Evolutionary conservation across 2,888 invertebrate species (phyloP).

Genomic region (Chrysolina oricalcia): DNA sequence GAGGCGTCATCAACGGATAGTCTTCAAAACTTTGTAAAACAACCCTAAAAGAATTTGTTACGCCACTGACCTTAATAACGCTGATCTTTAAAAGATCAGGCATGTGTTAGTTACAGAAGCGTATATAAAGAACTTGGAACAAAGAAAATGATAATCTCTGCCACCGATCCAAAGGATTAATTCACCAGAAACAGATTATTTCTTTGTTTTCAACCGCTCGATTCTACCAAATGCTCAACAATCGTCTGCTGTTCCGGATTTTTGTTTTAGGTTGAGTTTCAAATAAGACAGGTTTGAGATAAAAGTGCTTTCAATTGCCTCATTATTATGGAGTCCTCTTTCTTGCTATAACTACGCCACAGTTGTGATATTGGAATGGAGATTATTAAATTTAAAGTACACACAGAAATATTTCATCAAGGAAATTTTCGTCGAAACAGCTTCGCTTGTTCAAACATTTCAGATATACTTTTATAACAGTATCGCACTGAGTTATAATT

Average conservation of each 20-base stretch:
- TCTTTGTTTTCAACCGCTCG: conserved; percentile 57
- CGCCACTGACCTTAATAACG: conserved; percentile 62
- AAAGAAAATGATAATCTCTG: conserved; percentile 65
- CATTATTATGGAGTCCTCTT: conserved; percentile 11
- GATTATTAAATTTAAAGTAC: neutral
- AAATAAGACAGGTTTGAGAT: conserved; percentile 3
- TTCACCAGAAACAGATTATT: conserved; percentile 64
- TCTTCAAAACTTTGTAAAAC: no score
- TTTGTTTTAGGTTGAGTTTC: conserved; percentile 7
- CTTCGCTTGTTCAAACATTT: neutral
- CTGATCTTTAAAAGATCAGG: conserved; percentile 69
- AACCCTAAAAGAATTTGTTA: conserved; percentile 28
- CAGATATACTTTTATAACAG: neutral
- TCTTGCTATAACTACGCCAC: neutral
- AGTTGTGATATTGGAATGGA: neutral
- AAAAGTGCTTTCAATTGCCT: conserved; percentile 15
- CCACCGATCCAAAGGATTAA: conserved; percentile 62
- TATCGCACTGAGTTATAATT: no score
- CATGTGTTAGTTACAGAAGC: conserved; percentile 67
- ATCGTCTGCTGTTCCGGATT: conserved; percentile 29
- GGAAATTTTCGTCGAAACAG: neutral
- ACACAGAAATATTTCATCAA: neutral
- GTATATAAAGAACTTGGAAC: conserved; percentile 63
- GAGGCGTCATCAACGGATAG: no score
- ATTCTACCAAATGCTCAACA: conserved; percentile 42